Evolutionary conservation across 2,888 invertebrate species (phyloP), one percentile per base, ranked within the genome.

Genomic region (Gortyna flavago): DNA sequence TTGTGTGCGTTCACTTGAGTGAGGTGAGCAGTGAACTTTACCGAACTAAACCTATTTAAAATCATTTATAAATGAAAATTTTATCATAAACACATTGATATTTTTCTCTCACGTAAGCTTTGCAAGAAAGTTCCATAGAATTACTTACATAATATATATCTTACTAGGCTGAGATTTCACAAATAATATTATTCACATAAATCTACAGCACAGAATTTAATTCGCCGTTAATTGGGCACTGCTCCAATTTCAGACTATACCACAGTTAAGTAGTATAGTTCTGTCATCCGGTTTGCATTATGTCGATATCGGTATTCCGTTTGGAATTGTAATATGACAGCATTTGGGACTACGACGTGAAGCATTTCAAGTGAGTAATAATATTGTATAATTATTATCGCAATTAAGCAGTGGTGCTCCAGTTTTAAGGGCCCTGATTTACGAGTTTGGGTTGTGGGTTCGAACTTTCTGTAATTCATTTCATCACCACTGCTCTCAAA

Each of bases 151-250:
- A 38, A 38, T 38, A 9, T 38, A 38, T 38, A 9, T 38, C 38
- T 38, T 9, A 41, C 9, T 41, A 41, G 41, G 9, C 41, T 41
- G 41, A 41, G 41, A 9, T 41, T 41, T 41, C 41, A 41, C 41
- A 9, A 41, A 67, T 48, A 18, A 51, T 54, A 38, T 59, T 48
- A 80, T 66, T 59, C 65, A 66, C 4, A 29, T 41, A 35, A 35
- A 13, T 21, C 79, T 29, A 54, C 48, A 41, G 29, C 29, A 1
- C 18, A 18, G 25, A 44, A 81, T 81, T 41, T 25, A 69, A 65
- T 41, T 29, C 67, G 70, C 16, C 32, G 66, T n/a, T 83, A 57
- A 80, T 82, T 80, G 77, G 83, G 80, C 70, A 54, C 70, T 71
- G 80, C 70, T 77, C 80, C 80, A 80, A 80, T 80, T 80, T 25